Evolutionary conservation across 2,797 vertebrate genomes (phyloP).

Genomic region (Acanthurus tractus): DNA sequence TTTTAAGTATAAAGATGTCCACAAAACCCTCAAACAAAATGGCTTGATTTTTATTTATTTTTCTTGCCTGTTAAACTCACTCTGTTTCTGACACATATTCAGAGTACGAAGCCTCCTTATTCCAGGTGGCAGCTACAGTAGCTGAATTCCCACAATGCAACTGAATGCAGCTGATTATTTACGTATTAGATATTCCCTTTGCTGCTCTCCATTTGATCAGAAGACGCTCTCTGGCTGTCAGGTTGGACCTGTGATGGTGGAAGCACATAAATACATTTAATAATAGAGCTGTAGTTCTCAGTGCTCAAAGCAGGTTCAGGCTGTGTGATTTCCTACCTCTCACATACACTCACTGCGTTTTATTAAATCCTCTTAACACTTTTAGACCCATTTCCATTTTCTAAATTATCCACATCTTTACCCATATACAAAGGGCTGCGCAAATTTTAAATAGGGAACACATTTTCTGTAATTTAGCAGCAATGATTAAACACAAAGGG

Average conservation of each 20-base stretch:
- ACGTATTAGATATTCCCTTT: slow-evolving; percentile 66
- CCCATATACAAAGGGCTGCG: slow-evolving; percentile 63
- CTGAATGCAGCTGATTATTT: slow-evolving; percentile 55
- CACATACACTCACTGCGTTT: slow-evolving; percentile 39
- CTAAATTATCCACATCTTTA: slow-evolving; percentile 41
- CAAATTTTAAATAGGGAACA: slow-evolving; percentile 87
- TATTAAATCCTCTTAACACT: slow-evolving; percentile 52
- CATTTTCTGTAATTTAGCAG: slow-evolving; percentile 89
- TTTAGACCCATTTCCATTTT: slow-evolving; percentile 46
- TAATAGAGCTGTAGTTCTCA: slow-evolving; percentile 48
- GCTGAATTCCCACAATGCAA: slow-evolving; percentile 23
- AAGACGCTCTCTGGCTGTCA: slow-evolving; percentile 57
- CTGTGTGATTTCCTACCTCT: slow-evolving; percentile 54
- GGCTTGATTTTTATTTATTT: background rate
- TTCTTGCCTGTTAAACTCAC: slow-evolving; percentile 12
- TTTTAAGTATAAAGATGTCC: no score
- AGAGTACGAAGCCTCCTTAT: background rate
- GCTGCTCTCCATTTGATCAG: slow-evolving; percentile 68
- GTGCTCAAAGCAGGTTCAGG: slow-evolving; percentile 47
- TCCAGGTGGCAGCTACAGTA: slow-evolving; percentile 24
- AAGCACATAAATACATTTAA: slow-evolving; percentile 62
- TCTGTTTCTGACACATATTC: background rate
- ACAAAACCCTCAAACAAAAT: background rate
- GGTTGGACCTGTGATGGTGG: slow-evolving; percentile 48
- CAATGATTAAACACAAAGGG: slow-evolving; percentile 79